These are phyloP conservation scores for Petrosia ficiformis DNA, from an alignment of 37 sponge, comb jelly and placozoan species.

Conservation along the genomic window DNA sequence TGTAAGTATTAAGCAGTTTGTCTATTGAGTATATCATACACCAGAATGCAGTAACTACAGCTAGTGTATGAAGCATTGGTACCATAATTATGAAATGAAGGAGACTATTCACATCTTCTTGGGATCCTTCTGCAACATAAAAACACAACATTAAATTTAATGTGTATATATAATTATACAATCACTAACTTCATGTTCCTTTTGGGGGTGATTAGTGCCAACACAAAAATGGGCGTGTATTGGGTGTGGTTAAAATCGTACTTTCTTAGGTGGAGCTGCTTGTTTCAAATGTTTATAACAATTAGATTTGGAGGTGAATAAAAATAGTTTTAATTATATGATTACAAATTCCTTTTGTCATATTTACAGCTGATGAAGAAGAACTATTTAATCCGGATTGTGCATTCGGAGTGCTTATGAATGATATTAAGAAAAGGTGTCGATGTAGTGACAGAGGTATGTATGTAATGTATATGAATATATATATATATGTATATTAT, in stretches of 20 bases:
- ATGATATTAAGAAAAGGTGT: conserved; percentile 60
- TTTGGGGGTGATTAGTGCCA: too few relatives aligned
- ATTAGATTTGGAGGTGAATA: conserved; percentile 64
- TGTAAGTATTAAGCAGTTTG: conserved; percentile 16
- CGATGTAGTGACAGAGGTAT: conserved; percentile 18
- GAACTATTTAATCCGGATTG: conserved; percentile 74
- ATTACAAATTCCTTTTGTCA: neutral
- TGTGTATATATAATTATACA: too few relatives aligned
- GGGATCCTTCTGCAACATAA: too few relatives aligned
- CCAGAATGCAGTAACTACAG: conserved; percentile 50
- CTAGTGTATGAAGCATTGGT: conserved; percentile 35
- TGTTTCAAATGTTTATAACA: conserved; percentile 45
- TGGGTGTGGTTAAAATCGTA: too few relatives aligned
- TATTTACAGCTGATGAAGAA: conserved; percentile 52
- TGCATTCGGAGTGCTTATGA: conserved; percentile 35
- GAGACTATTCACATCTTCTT: too few relatives aligned
- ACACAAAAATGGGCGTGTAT: too few relatives aligned
- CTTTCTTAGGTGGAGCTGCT: neutral
- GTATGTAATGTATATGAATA: too few relatives aligned
- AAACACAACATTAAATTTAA: too few relatives aligned
- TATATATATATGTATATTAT: too few relatives aligned
- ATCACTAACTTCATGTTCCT: too few relatives aligned
- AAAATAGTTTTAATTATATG: neutral
- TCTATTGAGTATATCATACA: conserved; percentile 38
- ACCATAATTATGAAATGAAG: too few relatives aligned